Percentiles rank a stretch among this genome's conserved stretches.
phyloP scores from a whole-genome alignment of 2,888 invertebrate species.

The Papilio gigon region DNA sequence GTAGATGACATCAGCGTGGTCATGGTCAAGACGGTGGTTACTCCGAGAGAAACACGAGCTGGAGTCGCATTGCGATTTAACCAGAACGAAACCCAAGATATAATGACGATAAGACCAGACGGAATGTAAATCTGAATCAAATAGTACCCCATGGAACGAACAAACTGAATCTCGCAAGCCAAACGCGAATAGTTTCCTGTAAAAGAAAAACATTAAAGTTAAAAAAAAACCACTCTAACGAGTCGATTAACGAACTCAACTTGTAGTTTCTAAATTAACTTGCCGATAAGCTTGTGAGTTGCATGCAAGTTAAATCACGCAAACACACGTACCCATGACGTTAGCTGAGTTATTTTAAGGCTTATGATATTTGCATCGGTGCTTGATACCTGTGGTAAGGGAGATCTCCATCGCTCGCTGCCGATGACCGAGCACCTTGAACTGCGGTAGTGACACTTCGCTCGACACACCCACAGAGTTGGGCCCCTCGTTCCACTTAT shows the following conservation, averaged over 20 bases:
- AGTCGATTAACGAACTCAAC: slow-evolving; percentile 9
- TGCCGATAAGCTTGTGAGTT: slow-evolving; percentile 47
- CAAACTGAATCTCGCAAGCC: slow-evolving; percentile 98
- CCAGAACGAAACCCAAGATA: slow-evolving; percentile 99
- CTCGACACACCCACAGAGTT: slow-evolving; percentile 97
- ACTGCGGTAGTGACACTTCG: slow-evolving; percentile 98
- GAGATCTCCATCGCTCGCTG: slow-evolving; percentile 98
- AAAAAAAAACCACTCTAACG: slow-evolving; percentile 38
- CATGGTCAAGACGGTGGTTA: slow-evolving; percentile 98
- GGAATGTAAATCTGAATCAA: slow-evolving; percentile 99
- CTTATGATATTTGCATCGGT: slow-evolving; percentile 51
- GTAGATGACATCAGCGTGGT: slow-evolving; percentile 98
- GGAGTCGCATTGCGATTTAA: slow-evolving; percentile 97
- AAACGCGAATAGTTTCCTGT: slow-evolving; percentile 97
- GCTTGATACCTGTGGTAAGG: slow-evolving; percentile 94
- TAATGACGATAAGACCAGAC: slow-evolving; percentile 97
- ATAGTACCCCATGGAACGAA: slow-evolving; percentile 99
- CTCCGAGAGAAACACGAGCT: slow-evolving; percentile 95
- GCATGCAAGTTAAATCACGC: slow-evolving; percentile 53
- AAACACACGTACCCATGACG: slow-evolving; percentile 42
- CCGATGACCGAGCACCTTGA: slow-evolving; percentile 98
- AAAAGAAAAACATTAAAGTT: slow-evolving; percentile 48
- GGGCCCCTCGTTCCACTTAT: slow-evolving; percentile 97
- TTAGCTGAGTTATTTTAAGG: slow-evolving; percentile 39
- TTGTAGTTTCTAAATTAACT: slow-evolving; percentile 20